Base-by-base conservation (phyloP, 2,888 invertebrate species). In the Tenodera sinensis region DNA sequence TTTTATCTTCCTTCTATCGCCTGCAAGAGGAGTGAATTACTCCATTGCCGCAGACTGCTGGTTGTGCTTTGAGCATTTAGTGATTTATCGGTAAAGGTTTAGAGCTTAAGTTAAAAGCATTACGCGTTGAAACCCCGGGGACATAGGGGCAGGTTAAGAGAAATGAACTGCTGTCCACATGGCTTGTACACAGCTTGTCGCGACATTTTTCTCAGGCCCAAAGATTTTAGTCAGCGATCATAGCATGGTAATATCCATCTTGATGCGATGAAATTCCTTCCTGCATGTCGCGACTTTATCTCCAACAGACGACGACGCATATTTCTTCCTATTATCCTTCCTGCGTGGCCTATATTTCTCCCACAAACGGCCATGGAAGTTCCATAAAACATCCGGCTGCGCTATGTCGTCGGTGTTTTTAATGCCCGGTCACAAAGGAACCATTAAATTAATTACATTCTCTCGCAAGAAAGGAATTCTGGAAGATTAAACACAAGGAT, bases 391-490 rank as follows among this genome's bases (percentile, higher is more conserved):
- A 89, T n/a, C 27, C 12, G 25, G 83, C 83, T 30, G 25, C 28
- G 83, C 83, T 83, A 83, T 30, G 87, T 83, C 28, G 83, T 88
- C 88, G 88, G 88, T 30, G 54, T 30, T 42, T 42, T 84, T 71
- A 71, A 89, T 71, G 89, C 47, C 47, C 34, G 14, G 83, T n/a
- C 87, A 90, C 89, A 90, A 88, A 87, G 89, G 89, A 83, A 42
- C 89, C 89, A 86, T 89, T 88, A 88, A 89, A 87, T 90, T 89
- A 90, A 90, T 90, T 89, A 89, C 90, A 89, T 88, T 90, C 89
- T 71, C 54, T 71, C 54, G 54, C 54, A 71, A 71, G 54, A 71
- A 71, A 20, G 54, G 54, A 71, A 71, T 71, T 71, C 25, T 71
- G 25, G 54, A 20, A 71, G 54, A 71, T 71, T 71, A 71, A 71